Conservation (phyloP, 2,888 invertebrate genomes). For the Pyrgus malvae region DNA sequence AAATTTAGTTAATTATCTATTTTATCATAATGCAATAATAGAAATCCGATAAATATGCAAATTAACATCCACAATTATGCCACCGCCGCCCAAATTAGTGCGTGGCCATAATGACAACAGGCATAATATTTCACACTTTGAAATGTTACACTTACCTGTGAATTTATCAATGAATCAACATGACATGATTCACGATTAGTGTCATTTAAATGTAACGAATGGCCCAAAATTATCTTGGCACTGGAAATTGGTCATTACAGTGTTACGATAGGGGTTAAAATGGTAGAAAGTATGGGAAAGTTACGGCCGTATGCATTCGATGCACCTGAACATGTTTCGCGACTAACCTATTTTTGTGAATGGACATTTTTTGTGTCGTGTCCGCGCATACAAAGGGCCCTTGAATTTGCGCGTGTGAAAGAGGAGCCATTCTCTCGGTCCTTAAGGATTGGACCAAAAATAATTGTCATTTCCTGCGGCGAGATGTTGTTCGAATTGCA, state of each 20-base stretch:
- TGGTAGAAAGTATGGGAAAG: not conserved
- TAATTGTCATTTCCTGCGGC: slow-evolving; percentile 83
- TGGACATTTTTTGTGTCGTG: slow-evolving; percentile 72
- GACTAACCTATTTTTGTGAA: slow-evolving; percentile 80
- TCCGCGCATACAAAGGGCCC: slow-evolving; percentile 61
- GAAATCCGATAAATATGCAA: slow-evolving; percentile 4
- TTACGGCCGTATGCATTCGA: slow-evolving; percentile 16
- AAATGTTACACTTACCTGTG: slow-evolving; percentile 28
- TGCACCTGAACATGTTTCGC: slow-evolving; percentile 48
- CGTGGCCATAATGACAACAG: not conserved
- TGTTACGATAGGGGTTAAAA: slow-evolving; percentile 21
- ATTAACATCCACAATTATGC: slow-evolving; percentile 11
- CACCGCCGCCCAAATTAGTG: slow-evolving; percentile 6
- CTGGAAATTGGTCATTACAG: slow-evolving; percentile 16
- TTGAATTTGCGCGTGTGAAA: slow-evolving; percentile 79
- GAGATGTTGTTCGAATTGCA: slow-evolving; percentile 45
- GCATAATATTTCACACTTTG: slow-evolving; percentile 12
- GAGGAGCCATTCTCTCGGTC: slow-evolving; percentile 69
- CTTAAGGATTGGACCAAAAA: slow-evolving; percentile 71
- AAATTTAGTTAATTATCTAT: not conserved
- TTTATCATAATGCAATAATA: slow-evolving; percentile 4
- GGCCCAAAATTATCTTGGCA: slow-evolving; percentile 14
- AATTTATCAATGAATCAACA: slow-evolving; percentile 39
- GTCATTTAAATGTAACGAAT: slow-evolving; percentile 34
- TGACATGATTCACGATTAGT: slow-evolving; percentile 31